A percentile compares a stretch with the other conserved stretches of the same genome.
These are phyloP conservation scores for Lasiurus cinereus DNA, from an alignment of 2,113 vertebrate species.

Conservation along the genomic window DNA sequence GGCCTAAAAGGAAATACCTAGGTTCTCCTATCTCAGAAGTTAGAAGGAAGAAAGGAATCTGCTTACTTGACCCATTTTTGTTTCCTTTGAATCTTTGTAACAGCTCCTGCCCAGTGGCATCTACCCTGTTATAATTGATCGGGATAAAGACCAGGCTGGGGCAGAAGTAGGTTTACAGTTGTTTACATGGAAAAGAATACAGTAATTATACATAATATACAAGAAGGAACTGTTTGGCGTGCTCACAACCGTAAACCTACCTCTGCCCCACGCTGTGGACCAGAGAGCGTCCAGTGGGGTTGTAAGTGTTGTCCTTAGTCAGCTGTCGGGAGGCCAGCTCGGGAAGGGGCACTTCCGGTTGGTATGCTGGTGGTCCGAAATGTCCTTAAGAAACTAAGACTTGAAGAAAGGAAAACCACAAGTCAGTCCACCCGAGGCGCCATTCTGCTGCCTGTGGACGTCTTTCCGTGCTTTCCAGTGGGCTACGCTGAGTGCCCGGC, in stretches of 20 bases:
- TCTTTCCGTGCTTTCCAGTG: background rate
- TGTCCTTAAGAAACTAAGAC: background rate
- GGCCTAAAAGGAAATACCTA: background rate
- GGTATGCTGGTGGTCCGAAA: background rate
- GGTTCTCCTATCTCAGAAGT: background rate
- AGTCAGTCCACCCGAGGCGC: background rate
- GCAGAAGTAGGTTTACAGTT: background rate
- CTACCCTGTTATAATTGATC: background rate
- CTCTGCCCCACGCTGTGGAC: background rate
- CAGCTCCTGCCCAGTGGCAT: background rate
- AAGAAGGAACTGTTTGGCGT: background rate
- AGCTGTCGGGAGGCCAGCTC: background rate
- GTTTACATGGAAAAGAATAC: background rate
- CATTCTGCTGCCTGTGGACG: background rate
- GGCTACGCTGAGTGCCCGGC: background rate
- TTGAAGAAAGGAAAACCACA: background rate
- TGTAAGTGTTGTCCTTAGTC: background rate
- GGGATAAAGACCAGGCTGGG: background rate
- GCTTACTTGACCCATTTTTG: background rate
- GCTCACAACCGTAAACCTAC: background rate
- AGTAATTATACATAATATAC: no score
- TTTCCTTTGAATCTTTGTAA: background rate
- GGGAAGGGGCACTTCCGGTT: background rate
- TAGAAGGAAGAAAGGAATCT: background rate
- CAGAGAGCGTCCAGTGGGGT: background rate